phyloP scores from a whole-genome alignment of 2,888 invertebrate genomes.

The Julus scanicus region DNA sequence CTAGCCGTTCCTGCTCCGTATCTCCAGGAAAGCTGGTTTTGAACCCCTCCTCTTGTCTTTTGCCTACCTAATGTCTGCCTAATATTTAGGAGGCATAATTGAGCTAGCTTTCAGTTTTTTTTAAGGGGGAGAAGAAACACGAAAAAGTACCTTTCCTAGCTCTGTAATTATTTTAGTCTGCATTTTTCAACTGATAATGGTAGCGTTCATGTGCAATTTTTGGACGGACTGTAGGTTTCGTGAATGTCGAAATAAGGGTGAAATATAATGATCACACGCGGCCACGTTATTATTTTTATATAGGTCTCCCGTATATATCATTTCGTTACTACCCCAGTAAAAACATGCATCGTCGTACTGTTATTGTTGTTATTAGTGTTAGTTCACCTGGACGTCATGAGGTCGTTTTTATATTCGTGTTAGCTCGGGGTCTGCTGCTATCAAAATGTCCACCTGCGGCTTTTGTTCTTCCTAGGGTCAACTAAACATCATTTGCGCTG shows the following conservation, averaged over 20 bases:
- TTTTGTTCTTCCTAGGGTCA: neutral
- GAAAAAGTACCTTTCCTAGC: neutral
- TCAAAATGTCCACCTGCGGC: constrained; percentile 27
- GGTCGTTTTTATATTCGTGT: constrained; percentile 2
- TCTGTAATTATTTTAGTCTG: constrained; percentile 21
- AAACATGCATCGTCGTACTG: neutral
- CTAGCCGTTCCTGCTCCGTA: constrained; percentile 24
- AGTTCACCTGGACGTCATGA: constrained; percentile 3
- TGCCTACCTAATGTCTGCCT: constrained; percentile 16
- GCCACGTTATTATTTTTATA: neutral
- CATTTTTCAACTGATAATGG: neutral
- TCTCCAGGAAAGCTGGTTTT: constrained; percentile 27
- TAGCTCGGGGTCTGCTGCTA: constrained; percentile 2
- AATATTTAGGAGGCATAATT: constrained; percentile 27
- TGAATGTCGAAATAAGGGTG: neutral
- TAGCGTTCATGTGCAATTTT: neutral
- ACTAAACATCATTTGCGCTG: neutral
- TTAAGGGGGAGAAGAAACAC: neutral
- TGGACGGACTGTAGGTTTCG: neutral
- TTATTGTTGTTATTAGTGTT: neutral
- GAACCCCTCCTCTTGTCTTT: constrained; percentile 20
- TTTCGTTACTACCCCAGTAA: neutral
- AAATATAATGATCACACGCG: neutral
- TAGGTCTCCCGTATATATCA: neutral
- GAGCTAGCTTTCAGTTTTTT: neutral